A percentile compares a stretch with the other conserved stretches of the same genome.
phyloP scores from a whole-genome alignment of 2,797 vertebrate species.

The Paramormyrops hopkinsi region DNA sequence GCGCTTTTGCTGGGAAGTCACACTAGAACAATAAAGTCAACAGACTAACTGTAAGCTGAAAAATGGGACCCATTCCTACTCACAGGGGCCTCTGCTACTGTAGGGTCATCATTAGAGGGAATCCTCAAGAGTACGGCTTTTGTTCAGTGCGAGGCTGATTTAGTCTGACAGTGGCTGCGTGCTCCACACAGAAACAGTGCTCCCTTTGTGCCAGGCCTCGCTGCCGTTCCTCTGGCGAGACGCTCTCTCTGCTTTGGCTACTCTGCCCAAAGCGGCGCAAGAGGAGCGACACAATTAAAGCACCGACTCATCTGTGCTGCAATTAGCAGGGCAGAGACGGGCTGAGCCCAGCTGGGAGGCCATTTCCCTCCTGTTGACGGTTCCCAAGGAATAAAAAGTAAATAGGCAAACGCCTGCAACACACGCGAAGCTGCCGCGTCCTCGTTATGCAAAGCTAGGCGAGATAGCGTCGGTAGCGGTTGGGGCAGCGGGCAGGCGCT shows the following conservation, averaged over 20 bases:
- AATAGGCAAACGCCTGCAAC: background rate
- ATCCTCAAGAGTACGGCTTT: background rate
- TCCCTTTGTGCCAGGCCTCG: background rate
- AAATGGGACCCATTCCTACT: background rate
- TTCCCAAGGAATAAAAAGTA: background rate
- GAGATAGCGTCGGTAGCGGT: background rate
- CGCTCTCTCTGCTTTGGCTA: background rate
- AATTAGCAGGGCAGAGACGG: background rate
- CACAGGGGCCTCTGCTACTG: background rate
- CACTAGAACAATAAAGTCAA: background rate
- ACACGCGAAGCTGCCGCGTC: too few species aligned
- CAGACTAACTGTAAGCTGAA: background rate
- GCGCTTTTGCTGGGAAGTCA: background rate
- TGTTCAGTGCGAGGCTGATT: background rate
- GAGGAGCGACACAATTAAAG: background rate
- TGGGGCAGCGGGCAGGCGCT: background rate
- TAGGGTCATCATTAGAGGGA: background rate
- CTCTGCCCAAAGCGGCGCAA: background rate
- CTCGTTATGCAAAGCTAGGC: constrained; percentile 15
- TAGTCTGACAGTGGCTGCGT: background rate
- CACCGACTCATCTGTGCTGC: background rate
- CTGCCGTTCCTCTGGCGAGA: background rate
- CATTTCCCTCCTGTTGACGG: background rate
- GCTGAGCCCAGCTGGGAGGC: background rate
- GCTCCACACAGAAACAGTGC: background rate